Percentiles rank a stretch among this genome's conserved stretches.
Conservation (phyloP, 2,888 invertebrate genomes). For the Clusia tigrina region DNA sequence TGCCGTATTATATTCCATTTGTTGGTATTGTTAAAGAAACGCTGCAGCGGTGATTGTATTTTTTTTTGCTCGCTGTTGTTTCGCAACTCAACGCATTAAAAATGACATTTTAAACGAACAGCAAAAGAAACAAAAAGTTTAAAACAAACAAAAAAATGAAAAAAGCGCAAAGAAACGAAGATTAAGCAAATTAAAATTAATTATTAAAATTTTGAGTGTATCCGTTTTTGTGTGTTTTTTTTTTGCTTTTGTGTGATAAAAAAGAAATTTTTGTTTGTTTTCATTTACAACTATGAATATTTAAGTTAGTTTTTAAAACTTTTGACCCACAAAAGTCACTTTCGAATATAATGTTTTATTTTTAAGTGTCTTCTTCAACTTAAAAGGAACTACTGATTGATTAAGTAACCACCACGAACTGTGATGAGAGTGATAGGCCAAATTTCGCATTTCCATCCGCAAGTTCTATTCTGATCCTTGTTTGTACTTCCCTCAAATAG, state of each 20-base stretch:
- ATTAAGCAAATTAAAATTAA: slow-evolving; percentile 31
- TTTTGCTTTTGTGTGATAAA: background rate
- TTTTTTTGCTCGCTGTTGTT: slow-evolving; percentile 1
- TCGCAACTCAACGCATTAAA: slow-evolving; percentile 6
- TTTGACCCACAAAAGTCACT: slow-evolving; percentile 25
- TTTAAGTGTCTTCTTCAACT: too few relatives aligned
- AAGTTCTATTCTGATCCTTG: too few relatives aligned
- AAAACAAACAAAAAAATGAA: background rate
- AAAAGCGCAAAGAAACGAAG: slow-evolving; percentile 11
- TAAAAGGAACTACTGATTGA: too few relatives aligned
- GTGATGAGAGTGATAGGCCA: too few relatives aligned
- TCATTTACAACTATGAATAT: background rate
- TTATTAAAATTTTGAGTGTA: slow-evolving; percentile 14
- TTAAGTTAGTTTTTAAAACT: slow-evolving; percentile 11
- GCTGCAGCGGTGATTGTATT: background rate
- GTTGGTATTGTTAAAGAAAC: slow-evolving; percentile 9
- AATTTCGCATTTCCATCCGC: too few relatives aligned
- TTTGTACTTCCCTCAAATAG: too few relatives aligned
- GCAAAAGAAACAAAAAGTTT: slow-evolving; percentile 13
- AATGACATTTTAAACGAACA: slow-evolving; percentile 9
- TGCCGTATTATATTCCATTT: background rate
- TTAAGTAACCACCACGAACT: too few relatives aligned
- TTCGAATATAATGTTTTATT: slow-evolving; percentile 11
- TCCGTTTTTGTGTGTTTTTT: slow-evolving; percentile 2
- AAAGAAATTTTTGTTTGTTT: background rate